Conservation (phyloP, 92 coral and sea anemone genomes). For the Phenganax marumi region DNA sequence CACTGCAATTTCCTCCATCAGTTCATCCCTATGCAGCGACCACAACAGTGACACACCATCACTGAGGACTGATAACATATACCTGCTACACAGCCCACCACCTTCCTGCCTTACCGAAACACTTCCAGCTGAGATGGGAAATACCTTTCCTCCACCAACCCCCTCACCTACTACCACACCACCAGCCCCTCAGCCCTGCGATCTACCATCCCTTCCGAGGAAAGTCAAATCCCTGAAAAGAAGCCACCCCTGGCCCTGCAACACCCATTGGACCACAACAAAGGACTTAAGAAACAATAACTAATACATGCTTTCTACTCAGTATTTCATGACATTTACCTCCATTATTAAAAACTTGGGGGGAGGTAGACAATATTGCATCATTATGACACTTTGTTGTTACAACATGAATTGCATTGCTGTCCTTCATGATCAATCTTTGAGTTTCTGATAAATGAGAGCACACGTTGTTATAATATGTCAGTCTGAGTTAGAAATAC, state of each 20-base stretch:
- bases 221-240: background rate
- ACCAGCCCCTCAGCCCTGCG: background rate
- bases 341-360: constrained; percentile 14
- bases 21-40: background rate
- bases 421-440: background rate
- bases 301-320: background rate
- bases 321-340: background rate
- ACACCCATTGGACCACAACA: constrained; percentile 18
- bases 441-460: background rate
- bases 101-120: background rate
- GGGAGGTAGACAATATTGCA: constrained; percentile 10
- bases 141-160: background rate
- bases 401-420: background rate
- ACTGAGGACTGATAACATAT: background rate
- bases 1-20: background rate
- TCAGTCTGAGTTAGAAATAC: background rate
- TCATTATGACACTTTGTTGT: background rate
- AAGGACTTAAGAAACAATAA: constrained; percentile 29
- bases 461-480: background rate
- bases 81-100: background rate
- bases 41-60: background rate
- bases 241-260: constrained; percentile 5
- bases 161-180: background rate
- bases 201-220: too few relatives aligned
- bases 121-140: background rate